A percentile compares a stretch with the other conserved stretches of the same genome.
Evolutionary conservation across 2,888 invertebrate species (phyloP).

Genomic region (Caenorhabditis sp.): DNA sequence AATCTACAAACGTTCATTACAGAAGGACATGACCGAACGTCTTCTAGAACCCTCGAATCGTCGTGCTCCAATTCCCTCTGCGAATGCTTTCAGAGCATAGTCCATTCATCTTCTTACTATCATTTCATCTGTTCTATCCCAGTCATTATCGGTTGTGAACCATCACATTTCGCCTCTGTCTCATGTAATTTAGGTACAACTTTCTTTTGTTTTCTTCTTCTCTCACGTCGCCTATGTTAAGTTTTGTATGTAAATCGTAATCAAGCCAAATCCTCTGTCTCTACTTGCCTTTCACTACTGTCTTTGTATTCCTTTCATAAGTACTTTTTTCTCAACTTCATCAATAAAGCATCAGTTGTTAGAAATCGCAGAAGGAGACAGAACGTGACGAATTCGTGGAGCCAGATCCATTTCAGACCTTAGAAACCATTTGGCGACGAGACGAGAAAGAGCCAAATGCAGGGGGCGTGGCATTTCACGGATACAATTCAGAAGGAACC

Average conservation of each 20-base stretch:
- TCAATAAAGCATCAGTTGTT: not conserved
- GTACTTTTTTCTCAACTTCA: not conserved
- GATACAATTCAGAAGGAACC: constrained; percentile 56
- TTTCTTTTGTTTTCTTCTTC: not conserved
- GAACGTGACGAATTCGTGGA: constrained; percentile 20
- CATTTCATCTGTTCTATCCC: constrained; percentile 11
- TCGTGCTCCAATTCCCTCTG: constrained; percentile 62
- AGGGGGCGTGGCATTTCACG: constrained; percentile 47
- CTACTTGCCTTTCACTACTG: constrained; percentile 29
- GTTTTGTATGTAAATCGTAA: constrained; percentile 50
- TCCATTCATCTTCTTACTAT: not conserved
- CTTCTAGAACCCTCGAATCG: constrained; percentile 69
- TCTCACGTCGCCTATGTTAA: constrained; percentile 14
- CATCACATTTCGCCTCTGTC: constrained; percentile 24
- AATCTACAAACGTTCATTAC: constrained; percentile 44
- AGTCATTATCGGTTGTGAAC: constrained; percentile 60
- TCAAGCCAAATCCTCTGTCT: constrained; percentile 31
- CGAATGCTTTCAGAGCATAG: constrained; percentile 45
- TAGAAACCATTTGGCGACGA: constrained; percentile 58
- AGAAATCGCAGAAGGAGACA: constrained; percentile 6
- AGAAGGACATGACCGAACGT: constrained; percentile 79
- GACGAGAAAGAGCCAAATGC: constrained; percentile 52
- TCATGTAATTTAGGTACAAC: constrained; percentile 37
- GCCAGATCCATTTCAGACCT: constrained; percentile 55
- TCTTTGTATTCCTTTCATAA: constrained; percentile 46